Conservation (phyloP, 2,888 invertebrate genomes). For the Stenoptilia bipunctidactyla region DNA sequence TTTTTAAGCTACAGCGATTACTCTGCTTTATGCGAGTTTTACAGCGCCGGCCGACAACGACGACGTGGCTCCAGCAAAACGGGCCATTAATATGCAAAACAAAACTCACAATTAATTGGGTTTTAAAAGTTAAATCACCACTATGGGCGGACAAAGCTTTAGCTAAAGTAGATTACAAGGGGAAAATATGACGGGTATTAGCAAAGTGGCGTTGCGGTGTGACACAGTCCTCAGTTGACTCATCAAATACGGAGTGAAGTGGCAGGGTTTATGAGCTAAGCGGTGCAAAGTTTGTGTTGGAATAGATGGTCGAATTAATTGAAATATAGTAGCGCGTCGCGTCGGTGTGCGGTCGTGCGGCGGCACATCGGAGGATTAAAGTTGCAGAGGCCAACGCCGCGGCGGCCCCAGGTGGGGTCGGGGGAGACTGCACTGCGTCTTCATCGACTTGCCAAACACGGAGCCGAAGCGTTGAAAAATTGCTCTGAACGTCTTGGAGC, state of each 20-base stretch:
- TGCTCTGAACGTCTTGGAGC: conserved; percentile 56
- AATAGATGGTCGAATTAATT: conserved; percentile 64
- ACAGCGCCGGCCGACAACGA: conserved; percentile 6
- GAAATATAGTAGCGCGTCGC: conserved; percentile 65
- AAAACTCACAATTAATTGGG: conserved; percentile 44
- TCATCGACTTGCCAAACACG: conserved; percentile 55
- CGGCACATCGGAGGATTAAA: conserved; percentile 57
- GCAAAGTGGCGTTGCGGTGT: conserved; percentile 15
- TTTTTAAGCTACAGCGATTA: too few species aligned
- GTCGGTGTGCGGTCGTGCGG: conserved; percentile 54
- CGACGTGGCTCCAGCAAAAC: conserved; percentile 25
- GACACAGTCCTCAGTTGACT: conserved; percentile 15
- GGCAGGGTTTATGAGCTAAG: conserved; percentile 43
- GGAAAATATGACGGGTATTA: conserved; percentile 26
- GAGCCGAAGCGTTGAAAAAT: conserved; percentile 61
- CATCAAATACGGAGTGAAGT: conserved; percentile 20
- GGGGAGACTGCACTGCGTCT: conserved; percentile 35
- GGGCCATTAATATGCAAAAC: conserved; percentile 48
- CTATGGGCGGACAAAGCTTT: conserved; percentile 28
- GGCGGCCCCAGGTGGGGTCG: conserved; percentile 18
- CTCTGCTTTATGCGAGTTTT: too few species aligned
- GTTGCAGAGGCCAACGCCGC: conserved; percentile 34
- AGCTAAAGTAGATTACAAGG: conserved; percentile 29
- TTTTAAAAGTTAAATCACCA: conserved; percentile 38
- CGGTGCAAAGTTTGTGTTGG: conserved; percentile 44